Percentiles rank a stretch among this genome's conserved stretches.
These are phyloP conservation scores for Nyctalus aviator DNA, from an alignment of 2,797 vertebrate genomes.

Conservation along the genomic window DNA sequence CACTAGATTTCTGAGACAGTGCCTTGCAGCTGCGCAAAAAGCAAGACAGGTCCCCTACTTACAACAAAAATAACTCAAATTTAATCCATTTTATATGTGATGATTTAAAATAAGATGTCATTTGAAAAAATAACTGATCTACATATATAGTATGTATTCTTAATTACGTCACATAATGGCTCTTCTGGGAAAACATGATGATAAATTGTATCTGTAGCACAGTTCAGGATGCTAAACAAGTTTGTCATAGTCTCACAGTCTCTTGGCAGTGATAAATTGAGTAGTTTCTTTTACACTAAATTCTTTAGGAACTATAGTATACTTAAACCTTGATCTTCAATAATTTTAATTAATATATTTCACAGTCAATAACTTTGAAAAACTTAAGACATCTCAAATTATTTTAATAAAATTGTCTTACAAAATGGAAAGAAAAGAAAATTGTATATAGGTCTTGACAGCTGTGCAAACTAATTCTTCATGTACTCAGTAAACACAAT, in stretches of 20 bases:
- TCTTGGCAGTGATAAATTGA: constrained; percentile 76
- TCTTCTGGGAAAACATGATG: constrained; percentile 66
- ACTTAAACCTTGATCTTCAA: constrained; percentile 70
- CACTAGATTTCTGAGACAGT: neutral
- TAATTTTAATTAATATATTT: constrained; percentile 77
- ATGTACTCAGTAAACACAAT: constrained; percentile 59
- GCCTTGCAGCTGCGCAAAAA: neutral
- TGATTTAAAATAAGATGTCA: constrained; percentile 60
- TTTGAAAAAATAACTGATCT: constrained; percentile 61
- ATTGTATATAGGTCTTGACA: constrained; percentile 55
- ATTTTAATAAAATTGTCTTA: constrained; percentile 72
- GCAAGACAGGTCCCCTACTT: neutral
- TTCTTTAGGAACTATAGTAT: constrained; percentile 55
- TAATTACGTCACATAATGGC: constrained; percentile 68
- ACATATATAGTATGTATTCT: constrained; percentile 19
- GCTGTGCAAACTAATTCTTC: constrained; percentile 46
- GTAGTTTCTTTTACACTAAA: constrained; percentile 52
- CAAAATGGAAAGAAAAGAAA: constrained; percentile 66
- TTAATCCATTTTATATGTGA: constrained; percentile 47
- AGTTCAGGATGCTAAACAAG: constrained; percentile 66
- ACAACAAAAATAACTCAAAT: constrained; percentile 52
- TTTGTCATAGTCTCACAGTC: constrained; percentile 66
- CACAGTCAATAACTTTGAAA: constrained; percentile 67
- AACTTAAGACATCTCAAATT: constrained; percentile 67
- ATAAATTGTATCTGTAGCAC: constrained; percentile 59